These are phyloP conservation scores for Muraenolepis orangiensis DNA, from an alignment of 2,797 vertebrate species.

Conservation along the genomic window DNA sequence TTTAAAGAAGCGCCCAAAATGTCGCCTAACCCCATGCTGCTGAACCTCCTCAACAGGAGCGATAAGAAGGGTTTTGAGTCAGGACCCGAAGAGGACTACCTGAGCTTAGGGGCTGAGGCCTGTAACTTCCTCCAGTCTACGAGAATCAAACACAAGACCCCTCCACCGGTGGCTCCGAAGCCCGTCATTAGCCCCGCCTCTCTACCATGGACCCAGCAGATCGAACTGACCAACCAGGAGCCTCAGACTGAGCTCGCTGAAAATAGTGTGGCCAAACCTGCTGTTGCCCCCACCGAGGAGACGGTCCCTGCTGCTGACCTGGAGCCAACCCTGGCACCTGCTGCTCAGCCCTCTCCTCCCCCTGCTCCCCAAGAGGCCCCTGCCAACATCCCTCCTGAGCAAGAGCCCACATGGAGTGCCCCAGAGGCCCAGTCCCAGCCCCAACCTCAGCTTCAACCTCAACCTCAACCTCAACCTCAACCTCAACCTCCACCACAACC, in stretches of 20 bases:
- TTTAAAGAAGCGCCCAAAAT: conserved; percentile 92
- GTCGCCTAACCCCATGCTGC: conserved; percentile 87
- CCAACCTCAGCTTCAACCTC: conserved; percentile 36
- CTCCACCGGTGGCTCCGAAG: conserved; percentile 96
- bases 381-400: conserved; percentile 41
- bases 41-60: conserved; percentile 85
- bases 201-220: conserved; percentile 83
- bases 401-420: conserved; percentile 61
- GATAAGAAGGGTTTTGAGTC: conserved; percentile 89
- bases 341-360: conserved; percentile 52
- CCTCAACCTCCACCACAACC: conserved; percentile 51
- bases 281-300: conserved; percentile 58
- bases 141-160: conserved; percentile 84
- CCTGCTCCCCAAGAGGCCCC: conserved; percentile 46
- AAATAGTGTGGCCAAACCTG: conserved; percentile 72
- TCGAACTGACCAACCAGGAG: conserved; percentile 70
- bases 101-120: conserved; percentile 96
- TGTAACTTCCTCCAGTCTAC: conserved; percentile 94
- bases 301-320: conserved; percentile 51
- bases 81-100: conserved; percentile 95
- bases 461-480: conserved; percentile 33
- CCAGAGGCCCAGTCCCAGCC: conserved; percentile 54
- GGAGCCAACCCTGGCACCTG: conserved; percentile 61
- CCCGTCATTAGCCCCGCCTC: conserved; percentile 82
- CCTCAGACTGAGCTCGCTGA: conserved; percentile 77